A percentile compares a stretch with the other conserved stretches of the same genome.
These are phyloP conservation scores for Trachemys scripta DNA, from an alignment of 2,113 vertebrate genomes.

Conservation along the genomic window DNA sequence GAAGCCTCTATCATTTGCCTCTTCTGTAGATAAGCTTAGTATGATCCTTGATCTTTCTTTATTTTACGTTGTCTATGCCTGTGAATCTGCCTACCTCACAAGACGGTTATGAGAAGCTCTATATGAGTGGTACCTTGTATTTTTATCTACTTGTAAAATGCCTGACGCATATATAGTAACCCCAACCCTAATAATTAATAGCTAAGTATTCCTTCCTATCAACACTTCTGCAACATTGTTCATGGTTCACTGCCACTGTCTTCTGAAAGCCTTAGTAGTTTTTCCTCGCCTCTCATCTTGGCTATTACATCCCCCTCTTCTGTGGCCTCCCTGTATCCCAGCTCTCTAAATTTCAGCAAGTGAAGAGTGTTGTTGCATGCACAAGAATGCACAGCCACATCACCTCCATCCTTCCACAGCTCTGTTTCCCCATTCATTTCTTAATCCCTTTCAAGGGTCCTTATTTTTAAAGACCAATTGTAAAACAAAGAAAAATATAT, in stretches of 20 bases:
- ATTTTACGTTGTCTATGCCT: background rate
- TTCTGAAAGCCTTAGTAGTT: background rate
- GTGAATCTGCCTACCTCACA: background rate
- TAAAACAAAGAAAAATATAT: background rate
- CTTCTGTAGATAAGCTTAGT: background rate
- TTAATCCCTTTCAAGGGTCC: fast-evolving
- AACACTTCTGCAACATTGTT: background rate
- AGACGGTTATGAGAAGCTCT: background rate
- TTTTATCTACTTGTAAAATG: background rate
- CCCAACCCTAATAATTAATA: background rate
- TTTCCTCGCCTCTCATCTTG: background rate
- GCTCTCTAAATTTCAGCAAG: background rate
- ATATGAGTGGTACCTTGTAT: background rate
- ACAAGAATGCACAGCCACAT: background rate
- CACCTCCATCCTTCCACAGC: background rate
- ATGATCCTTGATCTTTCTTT: background rate
- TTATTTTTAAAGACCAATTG: background rate
- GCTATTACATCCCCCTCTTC: background rate
- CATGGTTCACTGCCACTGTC: background rate
- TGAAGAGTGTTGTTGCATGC: background rate
- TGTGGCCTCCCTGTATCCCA: background rate
- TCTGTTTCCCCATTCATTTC: background rate
- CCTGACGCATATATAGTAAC: background rate
- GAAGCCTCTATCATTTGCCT: background rate
- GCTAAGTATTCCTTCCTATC: background rate